Evolutionary conservation across 2,888 invertebrate species (phyloP).

Genomic region (Rhingia rostrata): DNA sequence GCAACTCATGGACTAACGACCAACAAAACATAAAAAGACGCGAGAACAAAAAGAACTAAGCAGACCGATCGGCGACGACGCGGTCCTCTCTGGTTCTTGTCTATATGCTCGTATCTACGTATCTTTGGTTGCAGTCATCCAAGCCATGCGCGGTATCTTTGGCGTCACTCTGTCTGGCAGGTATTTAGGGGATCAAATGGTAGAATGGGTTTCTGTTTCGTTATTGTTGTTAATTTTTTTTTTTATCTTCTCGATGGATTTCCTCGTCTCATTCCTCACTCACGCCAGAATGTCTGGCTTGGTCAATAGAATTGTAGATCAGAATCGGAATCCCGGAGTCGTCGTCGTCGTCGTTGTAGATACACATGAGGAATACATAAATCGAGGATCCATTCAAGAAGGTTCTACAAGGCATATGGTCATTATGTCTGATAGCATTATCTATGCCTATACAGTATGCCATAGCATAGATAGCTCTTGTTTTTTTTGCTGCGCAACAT

Average conservation of each 20-base stretch:
- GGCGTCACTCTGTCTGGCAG: slow-evolving; percentile 75
- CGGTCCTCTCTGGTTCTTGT: slow-evolving; percentile 16
- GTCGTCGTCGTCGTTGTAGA: slow-evolving; percentile 23
- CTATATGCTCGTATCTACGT: neutral
- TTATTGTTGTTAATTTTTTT: slow-evolving; percentile 44
- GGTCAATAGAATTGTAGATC: slow-evolving; percentile 73
- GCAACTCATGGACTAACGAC: slow-evolving; percentile 12
- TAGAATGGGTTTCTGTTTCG: slow-evolving; percentile 40
- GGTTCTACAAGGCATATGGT: slow-evolving; percentile 60
- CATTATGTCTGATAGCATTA: slow-evolving; percentile 71
- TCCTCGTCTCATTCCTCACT: slow-evolving; percentile 57
- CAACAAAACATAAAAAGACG: neutral
- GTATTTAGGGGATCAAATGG: slow-evolving; percentile 72
- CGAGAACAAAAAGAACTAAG: slow-evolving; percentile 23
- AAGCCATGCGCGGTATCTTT: slow-evolving; percentile 68
- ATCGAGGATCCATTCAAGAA: slow-evolving; percentile 65
- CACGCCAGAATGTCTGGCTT: slow-evolving; percentile 74
- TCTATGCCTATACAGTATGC: slow-evolving; percentile 51
- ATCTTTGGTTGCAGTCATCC: slow-evolving; percentile 18
- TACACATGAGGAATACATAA: slow-evolving; percentile 58
- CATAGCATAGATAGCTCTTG: slow-evolving; percentile 21
- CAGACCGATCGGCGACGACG: slow-evolving; percentile 48
- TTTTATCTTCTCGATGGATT: slow-evolving; percentile 46
- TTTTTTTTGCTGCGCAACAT: slow-evolving; percentile 24
- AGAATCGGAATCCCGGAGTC: slow-evolving; percentile 46